Conservation (phyloP, 1,140 invertebrate genomes). For the Pectinophora gossypiella region DNA sequence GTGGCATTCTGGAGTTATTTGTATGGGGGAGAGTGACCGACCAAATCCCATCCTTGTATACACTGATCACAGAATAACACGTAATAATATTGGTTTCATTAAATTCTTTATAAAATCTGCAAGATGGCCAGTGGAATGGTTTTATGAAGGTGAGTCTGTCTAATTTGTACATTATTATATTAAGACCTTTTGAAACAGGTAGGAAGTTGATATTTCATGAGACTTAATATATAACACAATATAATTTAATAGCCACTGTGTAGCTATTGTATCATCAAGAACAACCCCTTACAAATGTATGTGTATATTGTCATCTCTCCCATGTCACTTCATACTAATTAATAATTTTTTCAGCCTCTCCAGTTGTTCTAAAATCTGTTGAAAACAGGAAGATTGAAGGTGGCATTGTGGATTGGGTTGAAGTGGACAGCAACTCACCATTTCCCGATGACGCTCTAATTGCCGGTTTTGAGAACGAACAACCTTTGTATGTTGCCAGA, state of each 20-base stretch:
- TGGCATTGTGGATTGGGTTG: slow-evolving; percentile 23
- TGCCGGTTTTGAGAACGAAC: slow-evolving; percentile 80
- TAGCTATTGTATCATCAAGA: too few species aligned
- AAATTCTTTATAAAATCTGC: slow-evolving; percentile 7
- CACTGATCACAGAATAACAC: slow-evolving; percentile 2
- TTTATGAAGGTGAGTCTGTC: not conserved
- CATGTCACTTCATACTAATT: too few species aligned
- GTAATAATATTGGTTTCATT: slow-evolving; percentile 3
- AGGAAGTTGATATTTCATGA: too few species aligned
- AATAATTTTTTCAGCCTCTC: slow-evolving; percentile 20
- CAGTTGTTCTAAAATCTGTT: slow-evolving; percentile 4
- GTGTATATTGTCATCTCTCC: too few species aligned
- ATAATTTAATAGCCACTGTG: too few species aligned
- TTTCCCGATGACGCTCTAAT: slow-evolving; percentile 81
- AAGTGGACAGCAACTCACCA: slow-evolving; percentile 22
- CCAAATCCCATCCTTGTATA: not conserved
- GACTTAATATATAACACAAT: too few species aligned
- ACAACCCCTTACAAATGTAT: too few species aligned
- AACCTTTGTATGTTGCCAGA: slow-evolving; percentile 79
- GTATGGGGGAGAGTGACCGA: slow-evolving; percentile 14
- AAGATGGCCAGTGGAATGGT: not conserved
- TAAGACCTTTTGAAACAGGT: too few species aligned
- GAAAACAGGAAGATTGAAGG: slow-evolving; percentile 10
- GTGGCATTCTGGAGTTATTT: slow-evolving; percentile 24
- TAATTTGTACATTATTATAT: too few species aligned